These are phyloP conservation scores for Tetragonisca angustula DNA, from an alignment of 2,888 invertebrate genomes.

Conservation along the genomic window DNA sequence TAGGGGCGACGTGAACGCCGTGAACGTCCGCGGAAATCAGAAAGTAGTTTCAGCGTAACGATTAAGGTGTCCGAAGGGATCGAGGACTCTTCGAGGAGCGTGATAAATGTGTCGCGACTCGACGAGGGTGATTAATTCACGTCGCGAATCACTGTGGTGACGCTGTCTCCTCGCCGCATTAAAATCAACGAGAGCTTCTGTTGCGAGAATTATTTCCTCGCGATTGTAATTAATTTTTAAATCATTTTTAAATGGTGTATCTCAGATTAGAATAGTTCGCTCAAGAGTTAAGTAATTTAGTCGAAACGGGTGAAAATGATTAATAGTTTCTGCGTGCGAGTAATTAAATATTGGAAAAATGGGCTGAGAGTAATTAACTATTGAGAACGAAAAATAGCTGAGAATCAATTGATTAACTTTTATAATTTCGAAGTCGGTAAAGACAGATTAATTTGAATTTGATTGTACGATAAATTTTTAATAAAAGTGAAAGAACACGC, in stretches of 20 bases:
- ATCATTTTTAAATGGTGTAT: no score
- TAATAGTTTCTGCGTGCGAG: background rate
- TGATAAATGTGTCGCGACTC: background rate
- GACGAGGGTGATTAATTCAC: background rate
- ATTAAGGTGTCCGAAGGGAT: conserved; percentile 38
- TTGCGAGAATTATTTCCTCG: no score
- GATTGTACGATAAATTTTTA: no score
- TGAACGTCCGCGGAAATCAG: conserved; percentile 33
- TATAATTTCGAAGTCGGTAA: no score
- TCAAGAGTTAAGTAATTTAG: background rate
- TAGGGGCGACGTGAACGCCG: background rate
- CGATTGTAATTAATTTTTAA: no score
- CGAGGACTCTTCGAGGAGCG: conserved; percentile 8
- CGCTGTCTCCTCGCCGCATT: background rate
- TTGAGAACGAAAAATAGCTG: background rate
- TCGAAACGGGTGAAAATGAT: background rate
- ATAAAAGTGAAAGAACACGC: no score
- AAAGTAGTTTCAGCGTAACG: conserved; percentile 16
- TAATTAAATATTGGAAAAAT: background rate
- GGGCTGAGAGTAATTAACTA: no score
- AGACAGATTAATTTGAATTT: no score
- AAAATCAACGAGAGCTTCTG: no score
- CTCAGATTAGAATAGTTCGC: no score
- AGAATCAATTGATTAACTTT: no score
- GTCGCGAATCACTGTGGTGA: background rate